Base-by-base conservation (phyloP, 2,113 vertebrate genomes). In the Triplophysa rosa region DNA sequence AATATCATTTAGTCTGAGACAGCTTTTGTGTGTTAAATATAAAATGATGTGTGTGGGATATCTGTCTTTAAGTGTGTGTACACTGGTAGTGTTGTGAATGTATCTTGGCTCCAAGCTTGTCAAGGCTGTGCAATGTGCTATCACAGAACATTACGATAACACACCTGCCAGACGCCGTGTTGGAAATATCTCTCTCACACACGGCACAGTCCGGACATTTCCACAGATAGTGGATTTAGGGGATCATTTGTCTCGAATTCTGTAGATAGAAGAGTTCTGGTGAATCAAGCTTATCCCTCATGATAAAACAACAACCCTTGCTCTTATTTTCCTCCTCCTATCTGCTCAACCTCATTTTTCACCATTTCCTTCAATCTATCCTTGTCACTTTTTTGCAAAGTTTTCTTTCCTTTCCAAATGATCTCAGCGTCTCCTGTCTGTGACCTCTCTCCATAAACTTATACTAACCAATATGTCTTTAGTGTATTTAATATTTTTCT, bases 1-100 rank as follows among this genome's bases (percentile, higher is more conserved):
- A 79, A 89, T 86, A 84, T 86, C 87, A 86, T 86, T 82, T 24
- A 82, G 74, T 59, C 71, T 65, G 52, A 62, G 23, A 17, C 37
- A n/a, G n/a, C n/a, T 23, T 73, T 19, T 56, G 52, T 56, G 7
- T 56, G 16, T 56, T 8, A 19, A 19, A 56, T 49, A 49, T 49
- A 16, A 37, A 37, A 37, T 37, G 7, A 37, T 37, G 33, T 37
- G 33, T 37, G 33, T 58, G 54, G 19, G 19, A 58, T 19, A 58
- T 65, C 29, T 64, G 4, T 63, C 11, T 23, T 13, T 14, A 4
- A 26, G 13, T 11, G 24, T 58, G 49, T 58, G 17, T 40, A 67
- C 45, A 37, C 23, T 42, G 49, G 17, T 3, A 49, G 21, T 62
- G 10, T 63, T 11, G 13, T 21, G 49, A n/a, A 64, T 64, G 78